Conservation (phyloP, 2,888 invertebrate genomes). For the Pristionchus mayeri region DNA sequence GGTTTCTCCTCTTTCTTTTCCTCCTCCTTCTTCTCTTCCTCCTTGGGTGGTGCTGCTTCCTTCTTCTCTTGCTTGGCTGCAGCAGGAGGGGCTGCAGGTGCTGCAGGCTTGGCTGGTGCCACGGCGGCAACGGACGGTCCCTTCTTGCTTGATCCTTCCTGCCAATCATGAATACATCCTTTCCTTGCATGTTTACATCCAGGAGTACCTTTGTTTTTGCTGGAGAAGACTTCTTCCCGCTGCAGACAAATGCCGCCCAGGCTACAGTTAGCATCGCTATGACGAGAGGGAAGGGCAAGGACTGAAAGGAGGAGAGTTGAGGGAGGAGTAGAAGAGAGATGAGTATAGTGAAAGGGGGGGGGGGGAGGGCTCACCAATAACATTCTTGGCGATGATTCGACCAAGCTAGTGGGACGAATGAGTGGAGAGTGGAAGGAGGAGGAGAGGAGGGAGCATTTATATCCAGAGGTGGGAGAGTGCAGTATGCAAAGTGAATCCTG, state of each 20-base stretch:
- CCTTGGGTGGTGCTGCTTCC: background rate
- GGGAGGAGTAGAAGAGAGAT: no score
- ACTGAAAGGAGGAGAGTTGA: background rate
- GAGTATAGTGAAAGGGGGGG: background rate
- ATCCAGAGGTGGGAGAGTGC: background rate
- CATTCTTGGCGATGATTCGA: no score
- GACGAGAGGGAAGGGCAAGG: no score
- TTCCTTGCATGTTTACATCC: background rate
- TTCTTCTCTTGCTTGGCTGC: background rate
- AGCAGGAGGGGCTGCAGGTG: background rate
- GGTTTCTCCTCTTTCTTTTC: no score
- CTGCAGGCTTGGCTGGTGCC: background rate
- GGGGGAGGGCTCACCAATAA: background rate
- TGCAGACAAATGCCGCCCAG: background rate
- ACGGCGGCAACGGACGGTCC: no score
- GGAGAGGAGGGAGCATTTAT: background rate
- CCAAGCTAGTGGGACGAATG: background rate
- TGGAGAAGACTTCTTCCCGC: background rate
- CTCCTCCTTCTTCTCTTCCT: no score
- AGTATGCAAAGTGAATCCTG: no score
- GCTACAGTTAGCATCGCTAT: background rate
- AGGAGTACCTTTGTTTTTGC: background rate
- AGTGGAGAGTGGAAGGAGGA: background rate
- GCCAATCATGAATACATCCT: background rate
- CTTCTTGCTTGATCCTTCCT: background rate